Base-by-base conservation (phyloP, 1,140 invertebrate genomes). In the Drosophila kanapiae region DNA sequence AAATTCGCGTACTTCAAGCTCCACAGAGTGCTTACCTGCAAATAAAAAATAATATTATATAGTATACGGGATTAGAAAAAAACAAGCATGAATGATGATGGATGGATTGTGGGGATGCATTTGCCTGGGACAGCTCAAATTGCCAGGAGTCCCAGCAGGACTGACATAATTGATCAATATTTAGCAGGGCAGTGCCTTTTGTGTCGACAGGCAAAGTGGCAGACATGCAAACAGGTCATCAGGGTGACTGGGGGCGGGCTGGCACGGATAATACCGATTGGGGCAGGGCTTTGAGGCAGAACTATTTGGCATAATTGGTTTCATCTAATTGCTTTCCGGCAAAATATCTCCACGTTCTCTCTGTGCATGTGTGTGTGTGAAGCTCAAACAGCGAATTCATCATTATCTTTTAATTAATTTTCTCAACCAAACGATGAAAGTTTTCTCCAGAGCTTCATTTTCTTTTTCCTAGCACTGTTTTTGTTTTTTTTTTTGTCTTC, bases 361-460 rank as follows among this genome's bases (percentile, higher is more conserved):
- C 4, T 59, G 45, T 54, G 40, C n/a, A n/a, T 60, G 45, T 57
- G 27, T 51, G 67, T 33, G 33, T 33, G 11, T 10, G 18, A 49
- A 82, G 67, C 57, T 74, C 47, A 82, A 68, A 71, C 56, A 75
- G 77, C 62, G 48, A 81, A 80, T 68, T 75, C 78, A 62, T 88
- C 81, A 90, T 88, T 88, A 88, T 88, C 84, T 88, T 90, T 88
- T 88, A 88, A 88, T 88, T 88, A 88, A 88, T 87, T 88, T 88
- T 88, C 77, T 63, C 53, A 57, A 62, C 60, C 64, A 65, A 71
- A 74, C 54, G 77, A 53, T 67, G 61, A 75, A 86, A 88, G 68
- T 63, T 88, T 80, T 49, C 68, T 60, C 42, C 47, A 49, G 53
- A 35, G 69, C 54, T 67, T 75, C 40, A 60, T 67, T 77, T 77